Percentiles rank a stretch among this genome's conserved stretches.
Evolutionary conservation across 2,113 vertebrate species (phyloP).

Genomic region (Malurus elegans): DNA sequence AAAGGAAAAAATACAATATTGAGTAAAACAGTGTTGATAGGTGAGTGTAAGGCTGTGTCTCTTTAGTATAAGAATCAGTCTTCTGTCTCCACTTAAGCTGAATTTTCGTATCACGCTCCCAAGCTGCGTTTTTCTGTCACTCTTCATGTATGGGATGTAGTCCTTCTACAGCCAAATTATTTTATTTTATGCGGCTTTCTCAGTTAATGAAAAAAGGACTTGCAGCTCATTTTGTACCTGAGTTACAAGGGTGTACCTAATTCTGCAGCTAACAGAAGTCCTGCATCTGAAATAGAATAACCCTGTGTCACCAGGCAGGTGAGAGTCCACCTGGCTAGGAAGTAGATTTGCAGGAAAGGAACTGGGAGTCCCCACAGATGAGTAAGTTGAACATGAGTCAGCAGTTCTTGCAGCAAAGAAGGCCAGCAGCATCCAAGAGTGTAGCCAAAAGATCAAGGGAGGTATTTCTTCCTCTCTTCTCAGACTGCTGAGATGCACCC

Average conservation of each 20-base stretch:
- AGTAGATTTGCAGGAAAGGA: neutral
- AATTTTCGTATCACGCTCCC: neutral
- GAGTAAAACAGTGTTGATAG: neutral
- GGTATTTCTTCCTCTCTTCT: neutral
- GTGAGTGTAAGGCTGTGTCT: neutral
- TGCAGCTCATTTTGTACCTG: neutral
- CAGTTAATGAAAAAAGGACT: neutral
- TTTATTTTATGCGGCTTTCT: neutral
- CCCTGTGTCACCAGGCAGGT: neutral
- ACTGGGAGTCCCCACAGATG: neutral
- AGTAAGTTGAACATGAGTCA: neutral
- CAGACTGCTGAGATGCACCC: neutral
- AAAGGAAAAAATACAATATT: neutral
- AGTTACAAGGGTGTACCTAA: neutral
- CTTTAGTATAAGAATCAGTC: neutral
- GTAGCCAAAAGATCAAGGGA: neutral
- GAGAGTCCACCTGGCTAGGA: neutral
- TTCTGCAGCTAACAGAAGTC: neutral
- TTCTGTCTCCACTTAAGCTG: neutral
- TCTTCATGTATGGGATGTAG: rapidly evolving
- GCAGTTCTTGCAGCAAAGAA: neutral
- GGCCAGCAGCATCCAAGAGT: neutral
- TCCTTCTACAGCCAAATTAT: rapidly evolving
- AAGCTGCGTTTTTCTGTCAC: neutral
- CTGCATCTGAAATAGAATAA: neutral